Evolutionary conservation across 2,797 vertebrate species (phyloP), one percentile per base, ranked within the genome.

Genomic region (Smutsia gigantea): DNA sequence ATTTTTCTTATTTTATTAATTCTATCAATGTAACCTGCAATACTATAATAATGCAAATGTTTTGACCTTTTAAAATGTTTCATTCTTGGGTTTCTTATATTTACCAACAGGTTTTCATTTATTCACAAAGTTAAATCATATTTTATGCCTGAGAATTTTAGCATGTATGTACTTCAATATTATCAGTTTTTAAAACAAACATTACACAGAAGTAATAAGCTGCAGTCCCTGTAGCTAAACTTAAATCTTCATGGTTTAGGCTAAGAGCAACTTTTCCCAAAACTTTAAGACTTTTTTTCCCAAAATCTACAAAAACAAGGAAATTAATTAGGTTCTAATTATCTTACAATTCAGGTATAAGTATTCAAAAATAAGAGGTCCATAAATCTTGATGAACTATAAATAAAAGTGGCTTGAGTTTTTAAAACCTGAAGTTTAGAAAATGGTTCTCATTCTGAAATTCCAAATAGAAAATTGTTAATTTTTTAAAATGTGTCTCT

Each of bases 131-230:
- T 37, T 81, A 90, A 90, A 68, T 91, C 39, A 68, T 57, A 95
- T 46, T 77, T 79, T 87, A 61, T 78, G 42, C 4, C 29, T 90
- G 69, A 68, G 66, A 87, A 92, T 19, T 71, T 85, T 18, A 84
- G 37, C 61, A 71, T 77, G 8, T 64, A 14, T 83, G 4, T 63
- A 8, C 31, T 78, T 94, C 18, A 83, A 25, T 77, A 64, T 21
- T 75, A 15, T 51, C 46, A 79, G 69, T 90, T 96, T 88, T 84
- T 86, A 19, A 93, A 96, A 77, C 53, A 92, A 85, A 7, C n/a
- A 53, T 59, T 85, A 71, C 83, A 37, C 46, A 89, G n/a, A 86
- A 82, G 13, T 57, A 86, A 85, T 92, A 92, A 93, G 18, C 46
- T 53, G 34, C 2, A 39, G 13, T 82, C 4, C 13, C 39, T 64